A percentile compares a stretch with the other conserved stretches of the same genome.
These are phyloP conservation scores for Antigone vipio DNA, from an alignment of 2,113 vertebrate species.

Conservation along the genomic window DNA sequence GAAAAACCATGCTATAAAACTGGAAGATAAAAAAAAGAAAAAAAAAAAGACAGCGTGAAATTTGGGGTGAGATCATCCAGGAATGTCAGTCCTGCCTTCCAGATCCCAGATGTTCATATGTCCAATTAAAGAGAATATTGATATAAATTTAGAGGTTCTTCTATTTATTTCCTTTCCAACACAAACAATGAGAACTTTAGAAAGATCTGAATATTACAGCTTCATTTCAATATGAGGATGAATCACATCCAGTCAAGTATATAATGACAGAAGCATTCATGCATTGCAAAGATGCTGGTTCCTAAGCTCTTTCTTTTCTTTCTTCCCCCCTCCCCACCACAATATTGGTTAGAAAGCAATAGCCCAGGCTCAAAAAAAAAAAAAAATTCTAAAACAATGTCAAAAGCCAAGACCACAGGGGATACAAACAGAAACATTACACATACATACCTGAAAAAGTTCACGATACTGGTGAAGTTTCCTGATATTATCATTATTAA, in stretches of 20 bases:
- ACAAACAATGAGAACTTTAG: background rate
- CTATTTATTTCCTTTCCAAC: background rate
- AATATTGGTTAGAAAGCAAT: background rate
- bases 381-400: background rate
- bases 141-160: background rate
- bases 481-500: constrained; percentile 82
- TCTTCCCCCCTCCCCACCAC: background rate
- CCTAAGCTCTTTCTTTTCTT: background rate
- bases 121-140: background rate
- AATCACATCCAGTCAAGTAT: background rate
- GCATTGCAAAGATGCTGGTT: background rate
- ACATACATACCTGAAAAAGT: constrained; percentile 81
- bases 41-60: background rate
- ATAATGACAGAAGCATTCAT: background rate
- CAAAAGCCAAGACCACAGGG: background rate
- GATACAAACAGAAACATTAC: background rate
- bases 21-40: constrained; percentile 33
- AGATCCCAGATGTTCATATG: background rate
- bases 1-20: constrained; percentile 88
- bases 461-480: constrained; percentile 84
- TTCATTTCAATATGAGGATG: background rate
- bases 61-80: background rate
- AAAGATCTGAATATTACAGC: background rate
- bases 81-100: background rate
- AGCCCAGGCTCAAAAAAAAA: background rate